These are phyloP conservation scores for Drosophila pruinosa DNA, from an alignment of 1,140 invertebrate species.

Conservation along the genomic window DNA sequence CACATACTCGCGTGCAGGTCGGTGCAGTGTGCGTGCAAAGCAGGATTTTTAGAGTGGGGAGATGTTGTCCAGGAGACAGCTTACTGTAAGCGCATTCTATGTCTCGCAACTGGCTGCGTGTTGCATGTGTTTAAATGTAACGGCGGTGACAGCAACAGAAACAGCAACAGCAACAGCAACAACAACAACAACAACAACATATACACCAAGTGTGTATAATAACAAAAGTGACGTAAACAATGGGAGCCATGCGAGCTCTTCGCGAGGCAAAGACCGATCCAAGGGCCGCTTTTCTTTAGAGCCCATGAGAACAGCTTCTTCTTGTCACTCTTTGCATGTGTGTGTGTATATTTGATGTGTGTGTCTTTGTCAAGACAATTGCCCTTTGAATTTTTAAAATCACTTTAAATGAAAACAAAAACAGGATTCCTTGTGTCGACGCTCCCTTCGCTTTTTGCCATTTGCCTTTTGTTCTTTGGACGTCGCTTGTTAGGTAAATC, in stretches of 20 bases:
- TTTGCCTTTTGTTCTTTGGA: constrained; percentile 64
- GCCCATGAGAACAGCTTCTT: constrained; percentile 32
- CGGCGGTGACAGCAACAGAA: constrained; percentile 21
- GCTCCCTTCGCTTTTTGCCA: constrained; percentile 9
- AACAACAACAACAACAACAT: constrained; percentile 28
- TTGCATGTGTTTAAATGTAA: constrained; percentile 70
- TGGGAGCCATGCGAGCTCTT: constrained; percentile 46
- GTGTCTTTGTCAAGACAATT: constrained; percentile 67
- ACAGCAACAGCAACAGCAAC: constrained; percentile 26
- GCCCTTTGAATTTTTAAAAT: constrained; percentile 81
- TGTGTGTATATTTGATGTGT: constrained; percentile 3
- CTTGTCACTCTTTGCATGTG: constrained; percentile 2
- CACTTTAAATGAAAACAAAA: constrained; percentile 81
- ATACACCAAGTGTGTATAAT: constrained; percentile 50
- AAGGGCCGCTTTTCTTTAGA: constrained; percentile 51
- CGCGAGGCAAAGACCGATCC: constrained; percentile 58
- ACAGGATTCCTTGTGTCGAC: constrained; percentile 41
- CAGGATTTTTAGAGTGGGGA: constrained; percentile 12
- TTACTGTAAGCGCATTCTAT: constrained; percentile 51
- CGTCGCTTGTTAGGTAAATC: constrained; percentile 76
- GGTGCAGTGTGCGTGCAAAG: constrained; percentile 1
- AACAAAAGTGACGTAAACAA: constrained; percentile 76
- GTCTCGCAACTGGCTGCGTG: constrained; percentile 26
- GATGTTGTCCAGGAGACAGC: constrained; percentile 28
- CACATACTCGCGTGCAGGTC: background rate